phyloP scores from a whole-genome alignment of 2,113 vertebrate genomes.

The Seriola quinqueradiata region DNA sequence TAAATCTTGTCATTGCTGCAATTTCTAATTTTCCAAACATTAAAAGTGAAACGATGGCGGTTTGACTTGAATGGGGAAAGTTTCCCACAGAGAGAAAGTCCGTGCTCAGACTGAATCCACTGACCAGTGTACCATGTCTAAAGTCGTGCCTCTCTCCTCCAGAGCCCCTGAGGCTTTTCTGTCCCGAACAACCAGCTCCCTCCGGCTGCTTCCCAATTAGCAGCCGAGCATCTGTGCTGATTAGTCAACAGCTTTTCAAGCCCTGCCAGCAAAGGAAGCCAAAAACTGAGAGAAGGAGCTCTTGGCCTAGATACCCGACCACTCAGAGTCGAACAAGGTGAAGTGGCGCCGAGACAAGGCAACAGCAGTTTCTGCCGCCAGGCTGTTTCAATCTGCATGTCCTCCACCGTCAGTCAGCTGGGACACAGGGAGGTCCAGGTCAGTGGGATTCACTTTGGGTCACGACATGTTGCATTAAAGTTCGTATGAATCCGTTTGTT shows the following conservation, averaged over 20 bases:
- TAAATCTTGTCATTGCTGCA: no score
- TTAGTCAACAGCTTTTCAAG: constrained; percentile 70
- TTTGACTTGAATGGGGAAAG: no score
- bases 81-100: no score
- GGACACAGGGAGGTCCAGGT: background rate
- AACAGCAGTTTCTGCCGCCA: background rate
- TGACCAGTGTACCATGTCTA: constrained; percentile 23
- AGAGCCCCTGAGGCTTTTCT: constrained; percentile 24
- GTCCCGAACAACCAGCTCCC: constrained; percentile 28
- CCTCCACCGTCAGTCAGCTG: background rate
- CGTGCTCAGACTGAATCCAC: background rate
- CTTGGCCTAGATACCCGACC: constrained; percentile 49
- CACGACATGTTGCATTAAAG: background rate
- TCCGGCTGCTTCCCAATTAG: constrained; percentile 64
- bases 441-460: background rate
- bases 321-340: constrained; percentile 44
- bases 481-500: no score
- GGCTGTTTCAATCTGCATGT: background rate
- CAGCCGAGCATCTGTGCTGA: constrained; percentile 70
- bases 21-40: no score
- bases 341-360: constrained; percentile 9
- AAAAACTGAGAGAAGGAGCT: constrained; percentile 38
- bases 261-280: constrained; percentile 58
- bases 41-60: no score
- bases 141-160: constrained; percentile 18